Base-by-base conservation (phyloP, 1,140 invertebrate genomes). In the Varroa destructor region DNA sequence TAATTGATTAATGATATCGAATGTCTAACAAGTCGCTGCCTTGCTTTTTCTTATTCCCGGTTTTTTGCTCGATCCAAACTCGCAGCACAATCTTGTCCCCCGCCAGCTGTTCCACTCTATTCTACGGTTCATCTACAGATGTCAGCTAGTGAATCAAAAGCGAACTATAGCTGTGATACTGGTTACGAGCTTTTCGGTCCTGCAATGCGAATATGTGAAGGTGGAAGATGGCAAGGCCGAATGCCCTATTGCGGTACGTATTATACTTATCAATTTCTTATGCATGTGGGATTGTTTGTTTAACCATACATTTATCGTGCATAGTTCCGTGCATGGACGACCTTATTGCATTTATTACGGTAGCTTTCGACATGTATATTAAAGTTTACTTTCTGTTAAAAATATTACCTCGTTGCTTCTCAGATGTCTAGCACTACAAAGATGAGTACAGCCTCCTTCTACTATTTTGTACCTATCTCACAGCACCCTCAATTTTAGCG, bases 181-280 rank as follows among this genome's bases (percentile, higher is more conserved):
- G 90, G 90, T 57, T 93, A 91, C 80, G 84, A 85, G 77, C 77
- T 85, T 10, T 86, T 86, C 75, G 85, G 85, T 56, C 87, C 88
- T 3, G 90, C 89, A 78, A 79, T 86, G 70, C 61, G 73, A 40
- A 84, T 84, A 43, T 91, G 89, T 78, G 85, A 84, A 43, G 81
- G 81, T 71, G 88, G 86, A 56, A 84, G 84, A 76, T 93, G 90
- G 90, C 85, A 86, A 10, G 85, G 86, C 14, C 87, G 89, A 25
- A 78, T 88, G 42, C 89, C 90, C 54, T 89, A 90, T 80, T 93
- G 90, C 78, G 89, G 89, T 87, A 81, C 85, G 82, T 79, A 70
- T n/a, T 57, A 70, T 25, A 43, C 64, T 56, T 72, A 12, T 51
- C 25, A 5, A 71, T 12, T 25, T 25, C 25, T 25, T 25, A 25